Evolutionary conservation across 2,888 invertebrate species (phyloP).

Genomic region (Yponomeuta sedellus): DNA sequence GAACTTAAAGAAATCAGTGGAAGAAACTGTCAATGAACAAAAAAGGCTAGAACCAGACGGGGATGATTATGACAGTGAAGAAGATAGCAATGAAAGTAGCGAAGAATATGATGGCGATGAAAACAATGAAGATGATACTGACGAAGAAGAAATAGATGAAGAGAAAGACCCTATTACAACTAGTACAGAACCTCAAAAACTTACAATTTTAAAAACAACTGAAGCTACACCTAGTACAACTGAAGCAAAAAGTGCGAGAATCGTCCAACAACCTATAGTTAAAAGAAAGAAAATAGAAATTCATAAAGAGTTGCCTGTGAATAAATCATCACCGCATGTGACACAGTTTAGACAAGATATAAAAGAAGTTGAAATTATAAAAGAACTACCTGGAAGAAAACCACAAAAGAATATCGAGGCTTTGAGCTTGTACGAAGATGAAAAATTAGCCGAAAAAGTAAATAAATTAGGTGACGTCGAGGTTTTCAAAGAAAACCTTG

Average conservation of each 20-base stretch:
- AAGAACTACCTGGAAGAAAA: slow-evolving; percentile 49
- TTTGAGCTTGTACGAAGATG: slow-evolving; percentile 59
- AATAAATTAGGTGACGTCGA: slow-evolving; percentile 64
- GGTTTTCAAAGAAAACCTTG: slow-evolving; percentile 54
- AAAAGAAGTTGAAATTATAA: slow-evolving; percentile 61
- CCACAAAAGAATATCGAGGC: slow-evolving; percentile 43
- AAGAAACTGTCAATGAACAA: slow-evolving; percentile 12
- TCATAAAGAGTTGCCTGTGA: slow-evolving; percentile 56
- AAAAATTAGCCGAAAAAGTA: slow-evolving; percentile 58
- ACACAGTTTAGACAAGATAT: slow-evolving; percentile 64
- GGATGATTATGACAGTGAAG: slow-evolving; percentile 28
- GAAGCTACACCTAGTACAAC: slow-evolving; percentile 44
- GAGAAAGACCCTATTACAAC: slow-evolving; percentile 26
- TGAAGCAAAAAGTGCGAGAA: slow-evolving; percentile 33
- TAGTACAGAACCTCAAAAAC: slow-evolving; percentile 52
- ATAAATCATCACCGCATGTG: slow-evolving; percentile 50
- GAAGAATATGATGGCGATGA: slow-evolving; percentile 25
- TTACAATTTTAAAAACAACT: slow-evolving; percentile 50
- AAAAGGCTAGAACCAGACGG: slow-evolving; percentile 28
- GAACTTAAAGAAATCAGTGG: not conserved
- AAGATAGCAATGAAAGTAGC: slow-evolving; percentile 25
- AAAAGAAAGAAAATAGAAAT: slow-evolving; percentile 59
- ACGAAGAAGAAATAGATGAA: slow-evolving; percentile 13
- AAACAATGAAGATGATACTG: slow-evolving; percentile 15
- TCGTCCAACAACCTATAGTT: slow-evolving; percentile 43